Evolutionary conservation across 2,797 vertebrate species (phyloP), one percentile per base, ranked within the genome.

Genomic region (Sebastes melanostomus): DNA sequence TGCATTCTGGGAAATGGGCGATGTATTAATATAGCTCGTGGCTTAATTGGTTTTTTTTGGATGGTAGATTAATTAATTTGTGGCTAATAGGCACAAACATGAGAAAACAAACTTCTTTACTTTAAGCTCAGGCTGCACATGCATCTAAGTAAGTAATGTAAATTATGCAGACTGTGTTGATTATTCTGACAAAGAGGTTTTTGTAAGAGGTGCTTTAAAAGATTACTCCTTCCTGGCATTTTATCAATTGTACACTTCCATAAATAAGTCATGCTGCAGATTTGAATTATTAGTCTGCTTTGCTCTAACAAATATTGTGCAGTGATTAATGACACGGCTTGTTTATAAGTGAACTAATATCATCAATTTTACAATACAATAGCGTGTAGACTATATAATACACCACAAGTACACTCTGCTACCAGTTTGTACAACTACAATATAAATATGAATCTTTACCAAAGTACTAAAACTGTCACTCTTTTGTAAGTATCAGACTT

Each of bases 11-110:
- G 93, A 93, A 95, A 93, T 61, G 74, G 90, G 85, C 89, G 83
- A 91, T 90, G 93, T 94, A 94, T 95, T 96, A 94, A 95, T 95
- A 95, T 96, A 91, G 96, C 96, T 96, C 0, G 91, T 96, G 95
- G 95, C 95, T 91, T 92, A 92, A 94, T 95, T 93, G 92, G 91
- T 92, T 93, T 94, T 50, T 94, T 50, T 94, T 88, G 93, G 92
- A 94, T 94, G 94, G 94, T 90, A 83, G 91, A 95, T 96, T 96
- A 90, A 96, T 96, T 96, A 96, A 96, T 96, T 95, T 96, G 95
- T 96, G 94, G 95, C 96, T 96, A 96, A 96, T 96, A 96, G 95
- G 95, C 96, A 96, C 94, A 95, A 96, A 96, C 95, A 96, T 69
- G 89, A 93, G 92, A 96, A 96, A 96, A 96, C 95, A 95, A 96